A percentile compares a stretch with the other conserved stretches of the same genome.
Conservation (phyloP, 2,113 vertebrate species). For the Progne subis region DNA sequence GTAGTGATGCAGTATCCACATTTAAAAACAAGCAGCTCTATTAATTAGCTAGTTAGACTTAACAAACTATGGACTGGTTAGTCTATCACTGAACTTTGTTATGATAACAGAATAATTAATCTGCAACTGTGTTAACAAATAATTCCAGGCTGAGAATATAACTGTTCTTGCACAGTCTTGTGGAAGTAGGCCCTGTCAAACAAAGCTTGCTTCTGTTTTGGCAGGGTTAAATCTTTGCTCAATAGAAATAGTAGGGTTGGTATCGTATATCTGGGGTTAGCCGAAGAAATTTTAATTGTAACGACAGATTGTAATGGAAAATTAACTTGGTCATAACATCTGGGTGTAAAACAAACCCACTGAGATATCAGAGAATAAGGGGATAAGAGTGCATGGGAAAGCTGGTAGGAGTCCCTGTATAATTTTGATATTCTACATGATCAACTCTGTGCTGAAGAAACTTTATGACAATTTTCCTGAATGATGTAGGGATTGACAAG, state of each 20-base stretch:
- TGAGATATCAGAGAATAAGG: background rate
- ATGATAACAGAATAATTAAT: background rate
- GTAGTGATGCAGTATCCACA: background rate
- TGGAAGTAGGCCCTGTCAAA: background rate
- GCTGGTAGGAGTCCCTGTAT: background rate
- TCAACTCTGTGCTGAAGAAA: background rate
- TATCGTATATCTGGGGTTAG: background rate
- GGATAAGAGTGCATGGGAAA: background rate
- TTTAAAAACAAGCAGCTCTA: background rate
- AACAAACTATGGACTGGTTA: background rate
- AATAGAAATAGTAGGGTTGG: background rate
- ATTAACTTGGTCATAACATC: background rate
- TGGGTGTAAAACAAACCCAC: background rate
- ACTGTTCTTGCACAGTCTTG: background rate
- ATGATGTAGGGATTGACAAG: background rate
- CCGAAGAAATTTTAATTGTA: background rate
- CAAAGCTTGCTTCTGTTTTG: background rate
- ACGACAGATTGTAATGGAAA: background rate
- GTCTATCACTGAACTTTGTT: background rate
- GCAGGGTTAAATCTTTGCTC: background rate
- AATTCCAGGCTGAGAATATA: background rate
- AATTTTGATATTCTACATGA: background rate
- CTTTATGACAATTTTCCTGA: background rate
- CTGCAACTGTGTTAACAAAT: background rate
- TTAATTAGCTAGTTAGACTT: background rate